Evolutionary conservation across 2,113 vertebrate genomes (phyloP).

Genomic region (Eulemur rufifrons): DNA sequence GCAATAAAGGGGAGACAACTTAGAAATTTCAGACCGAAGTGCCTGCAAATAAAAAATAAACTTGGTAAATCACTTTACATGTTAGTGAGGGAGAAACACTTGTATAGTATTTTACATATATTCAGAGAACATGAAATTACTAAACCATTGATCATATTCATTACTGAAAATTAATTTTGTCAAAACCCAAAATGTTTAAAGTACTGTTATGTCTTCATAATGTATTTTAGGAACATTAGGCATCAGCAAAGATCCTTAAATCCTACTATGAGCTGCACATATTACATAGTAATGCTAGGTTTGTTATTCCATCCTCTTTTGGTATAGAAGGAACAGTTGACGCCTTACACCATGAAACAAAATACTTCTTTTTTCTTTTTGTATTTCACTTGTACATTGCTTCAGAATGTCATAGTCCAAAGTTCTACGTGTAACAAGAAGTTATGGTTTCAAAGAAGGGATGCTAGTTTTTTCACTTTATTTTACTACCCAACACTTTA

Average conservation of each 20-base stretch:
- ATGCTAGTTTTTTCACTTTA: not conserved
- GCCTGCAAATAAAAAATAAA: not conserved
- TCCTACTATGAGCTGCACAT: not conserved
- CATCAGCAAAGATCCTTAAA: not conserved
- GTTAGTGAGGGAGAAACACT: not conserved
- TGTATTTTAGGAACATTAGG: not conserved
- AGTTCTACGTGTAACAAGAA: not conserved
- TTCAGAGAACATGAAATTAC: not conserved
- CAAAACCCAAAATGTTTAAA: not conserved
- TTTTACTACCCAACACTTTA: not conserved
- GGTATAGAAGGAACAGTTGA: not conserved
- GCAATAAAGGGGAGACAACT: not conserved
- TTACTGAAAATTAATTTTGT: not conserved
- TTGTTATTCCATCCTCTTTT: not conserved
- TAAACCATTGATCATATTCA: not conserved
- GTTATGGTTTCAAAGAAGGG: not conserved
- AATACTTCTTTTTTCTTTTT: not conserved
- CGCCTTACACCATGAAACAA: not conserved
- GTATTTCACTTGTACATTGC: not conserved
- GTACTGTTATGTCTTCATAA: not conserved
- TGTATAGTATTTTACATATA: not conserved
- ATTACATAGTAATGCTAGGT: not conserved
- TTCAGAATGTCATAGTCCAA: not conserved
- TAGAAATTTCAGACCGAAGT: not conserved
- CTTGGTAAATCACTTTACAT: not conserved